phyloP scores from a whole-genome alignment of 2,888 invertebrate genomes.

The Sarcophaga caerulescens region DNA sequence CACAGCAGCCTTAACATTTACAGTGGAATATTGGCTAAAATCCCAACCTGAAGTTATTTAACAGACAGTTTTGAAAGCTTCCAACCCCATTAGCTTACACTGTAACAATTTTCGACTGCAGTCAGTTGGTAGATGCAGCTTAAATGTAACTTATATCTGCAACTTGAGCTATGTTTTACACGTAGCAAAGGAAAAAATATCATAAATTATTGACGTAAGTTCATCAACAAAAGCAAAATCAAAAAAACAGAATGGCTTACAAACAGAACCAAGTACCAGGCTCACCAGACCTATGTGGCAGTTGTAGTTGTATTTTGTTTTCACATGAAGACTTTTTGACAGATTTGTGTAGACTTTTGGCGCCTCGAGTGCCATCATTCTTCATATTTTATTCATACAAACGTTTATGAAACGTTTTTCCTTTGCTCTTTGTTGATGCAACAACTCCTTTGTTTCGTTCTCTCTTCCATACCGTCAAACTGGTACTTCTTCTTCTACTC shows the following conservation, averaged over 20 bases:
- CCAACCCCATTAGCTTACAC: not conserved
- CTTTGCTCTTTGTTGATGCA: not conserved
- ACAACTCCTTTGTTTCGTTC: not conserved
- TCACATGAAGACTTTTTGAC: constrained; percentile 70
- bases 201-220: constrained; percentile 63
- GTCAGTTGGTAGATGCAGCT: no score
- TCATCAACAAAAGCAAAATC: constrained; percentile 37
- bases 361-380: constrained; percentile 73
- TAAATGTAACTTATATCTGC: no score
- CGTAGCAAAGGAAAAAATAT: constrained; percentile 29
- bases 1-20: not conserved
- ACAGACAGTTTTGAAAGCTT: not conserved
- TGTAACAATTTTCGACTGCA: no score
- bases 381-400: constrained; percentile 67
- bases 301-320: constrained; percentile 42
- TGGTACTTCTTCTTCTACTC: constrained; percentile 5
- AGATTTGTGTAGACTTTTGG: constrained; percentile 75
- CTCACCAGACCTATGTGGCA: not conserved
- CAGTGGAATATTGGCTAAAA: not conserved
- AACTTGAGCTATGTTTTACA: constrained; percentile 5
- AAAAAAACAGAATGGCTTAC: not conserved
- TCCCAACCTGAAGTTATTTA: not conserved
- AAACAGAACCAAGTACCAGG: not conserved
- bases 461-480: not conserved
- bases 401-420: constrained; percentile 19